A percentile compares a stretch with the other conserved stretches of the same genome.
phyloP scores from a whole-genome alignment of 2,797 vertebrate genomes.

The Leptodactylus fallax region DNA sequence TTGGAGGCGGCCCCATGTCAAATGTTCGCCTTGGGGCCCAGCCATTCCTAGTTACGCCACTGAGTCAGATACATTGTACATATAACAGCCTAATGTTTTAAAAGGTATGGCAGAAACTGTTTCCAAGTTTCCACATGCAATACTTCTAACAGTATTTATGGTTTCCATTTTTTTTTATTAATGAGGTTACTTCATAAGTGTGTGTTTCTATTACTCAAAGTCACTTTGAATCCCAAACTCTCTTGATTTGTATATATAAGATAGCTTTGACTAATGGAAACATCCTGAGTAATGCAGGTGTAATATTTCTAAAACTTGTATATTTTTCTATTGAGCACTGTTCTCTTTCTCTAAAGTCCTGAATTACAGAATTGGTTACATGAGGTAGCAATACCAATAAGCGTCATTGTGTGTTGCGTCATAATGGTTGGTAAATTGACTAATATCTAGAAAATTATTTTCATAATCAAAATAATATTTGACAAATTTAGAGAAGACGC shows the following conservation, averaged over 20 bases:
- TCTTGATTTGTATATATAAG: conserved; percentile 44
- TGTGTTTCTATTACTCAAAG: conserved; percentile 38
- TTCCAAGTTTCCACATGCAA: conserved; percentile 41
- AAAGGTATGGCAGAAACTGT: too few species aligned
- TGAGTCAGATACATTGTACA: too few species aligned
- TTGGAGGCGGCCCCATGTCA: too few species aligned
- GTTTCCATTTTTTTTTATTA: neutral
- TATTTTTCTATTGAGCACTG: conserved; percentile 1
- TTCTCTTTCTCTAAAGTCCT: neutral
- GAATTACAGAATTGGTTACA: neutral
- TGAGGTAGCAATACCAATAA: neutral
- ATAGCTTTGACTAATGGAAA: neutral
- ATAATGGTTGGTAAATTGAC: neutral
- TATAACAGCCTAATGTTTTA: too few species aligned
- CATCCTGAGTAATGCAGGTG: conserved; percentile 38
- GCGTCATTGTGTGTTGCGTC: neutral
- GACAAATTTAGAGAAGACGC: too few species aligned
- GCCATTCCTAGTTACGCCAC: too few species aligned
- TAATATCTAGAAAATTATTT: neutral
- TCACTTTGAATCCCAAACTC: conserved; percentile 40
- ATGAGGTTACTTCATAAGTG: neutral
- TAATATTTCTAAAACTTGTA: conserved; percentile 8
- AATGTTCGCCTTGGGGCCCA: too few species aligned
- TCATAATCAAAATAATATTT: too few species aligned
- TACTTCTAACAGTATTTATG: conserved; percentile 12